These are phyloP conservation scores for Cancer borealis DNA, from an alignment of 2,888 invertebrate genomes.

Conservation along the genomic window DNA sequence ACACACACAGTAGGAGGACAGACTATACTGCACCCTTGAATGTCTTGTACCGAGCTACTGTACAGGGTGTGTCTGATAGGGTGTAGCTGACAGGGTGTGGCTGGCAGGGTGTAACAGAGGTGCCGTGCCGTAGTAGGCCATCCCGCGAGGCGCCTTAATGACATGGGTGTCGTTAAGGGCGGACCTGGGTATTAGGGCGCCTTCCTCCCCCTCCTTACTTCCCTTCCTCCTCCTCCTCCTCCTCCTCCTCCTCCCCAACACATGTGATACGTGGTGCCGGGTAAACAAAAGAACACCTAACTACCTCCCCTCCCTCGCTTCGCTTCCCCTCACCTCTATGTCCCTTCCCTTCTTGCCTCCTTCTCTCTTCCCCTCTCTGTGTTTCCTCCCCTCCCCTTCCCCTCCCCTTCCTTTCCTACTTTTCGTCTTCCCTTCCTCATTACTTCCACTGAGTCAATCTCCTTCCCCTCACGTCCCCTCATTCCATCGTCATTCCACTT, in stretches of 20 bases:
- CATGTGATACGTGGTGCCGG: not conserved
- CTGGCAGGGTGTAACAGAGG: not conserved
- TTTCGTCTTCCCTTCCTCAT: not conserved
- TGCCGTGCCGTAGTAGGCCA: not conserved
- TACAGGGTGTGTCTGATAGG: not conserved
- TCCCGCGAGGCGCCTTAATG: not conserved
- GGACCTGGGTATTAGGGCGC: constrained; percentile 20
- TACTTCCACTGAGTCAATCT: not conserved
- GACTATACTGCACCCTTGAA: not conserved
- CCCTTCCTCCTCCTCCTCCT: not conserved
- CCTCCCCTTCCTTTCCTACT: not conserved
- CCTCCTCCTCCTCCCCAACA: not conserved
- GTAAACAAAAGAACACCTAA: constrained; percentile 35
- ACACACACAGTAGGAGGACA: not conserved
- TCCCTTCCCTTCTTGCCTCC: not conserved
- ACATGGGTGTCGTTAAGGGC: constrained; percentile 20
- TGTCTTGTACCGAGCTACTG: no score
- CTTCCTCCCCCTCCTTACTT: constrained; percentile 2
- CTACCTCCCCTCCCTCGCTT: not conserved
- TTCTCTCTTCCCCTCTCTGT: not conserved
- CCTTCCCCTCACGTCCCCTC: not conserved
- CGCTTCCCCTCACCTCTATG: not conserved
- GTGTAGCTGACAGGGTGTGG: not conserved
- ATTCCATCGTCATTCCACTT: not conserved
- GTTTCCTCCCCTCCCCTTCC: not conserved